Percentiles rank a stretch among this genome's conserved stretches.
phyloP scores from a whole-genome alignment of 2,888 invertebrate species.

The Macrophya annulata region DNA sequence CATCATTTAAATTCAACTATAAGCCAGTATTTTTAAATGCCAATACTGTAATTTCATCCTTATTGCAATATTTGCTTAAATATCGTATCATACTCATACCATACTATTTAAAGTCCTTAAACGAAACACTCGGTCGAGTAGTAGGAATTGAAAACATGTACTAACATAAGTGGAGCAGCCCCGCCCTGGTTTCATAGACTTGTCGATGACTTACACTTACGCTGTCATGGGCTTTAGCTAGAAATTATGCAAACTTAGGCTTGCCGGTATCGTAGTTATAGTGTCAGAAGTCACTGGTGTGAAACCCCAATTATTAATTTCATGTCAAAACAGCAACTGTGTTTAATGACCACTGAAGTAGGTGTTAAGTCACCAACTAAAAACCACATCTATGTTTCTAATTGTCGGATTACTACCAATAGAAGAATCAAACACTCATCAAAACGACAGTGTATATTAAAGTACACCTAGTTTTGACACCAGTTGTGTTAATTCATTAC shows the following conservation, averaged over 20 bases:
- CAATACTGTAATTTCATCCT: background rate
- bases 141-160: slow-evolving; percentile 11
- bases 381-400: background rate
- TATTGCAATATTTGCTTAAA: background rate
- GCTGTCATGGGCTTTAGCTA: background rate
- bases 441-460: background rate
- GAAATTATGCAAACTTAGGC: slow-evolving; percentile 23
- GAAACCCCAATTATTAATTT: background rate
- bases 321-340: background rate
- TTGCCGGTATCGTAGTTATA: background rate
- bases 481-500: background rate
- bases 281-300: background rate
- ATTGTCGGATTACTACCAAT: background rate
- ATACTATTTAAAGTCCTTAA: background rate
- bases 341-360: background rate
- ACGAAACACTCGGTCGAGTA: background rate
- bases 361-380: no score
- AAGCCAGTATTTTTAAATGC: background rate
- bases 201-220: slow-evolving; percentile 53
- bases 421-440: background rate
- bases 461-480: background rate
- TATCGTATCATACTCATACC: background rate
- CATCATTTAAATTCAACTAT: background rate
- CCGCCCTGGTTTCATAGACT: slow-evolving; percentile 40
- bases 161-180: slow-evolving; percentile 50